These are phyloP conservation scores for Lissonota sp. DNA, from an alignment of 2,888 invertebrate species.

Conservation along the genomic window DNA sequence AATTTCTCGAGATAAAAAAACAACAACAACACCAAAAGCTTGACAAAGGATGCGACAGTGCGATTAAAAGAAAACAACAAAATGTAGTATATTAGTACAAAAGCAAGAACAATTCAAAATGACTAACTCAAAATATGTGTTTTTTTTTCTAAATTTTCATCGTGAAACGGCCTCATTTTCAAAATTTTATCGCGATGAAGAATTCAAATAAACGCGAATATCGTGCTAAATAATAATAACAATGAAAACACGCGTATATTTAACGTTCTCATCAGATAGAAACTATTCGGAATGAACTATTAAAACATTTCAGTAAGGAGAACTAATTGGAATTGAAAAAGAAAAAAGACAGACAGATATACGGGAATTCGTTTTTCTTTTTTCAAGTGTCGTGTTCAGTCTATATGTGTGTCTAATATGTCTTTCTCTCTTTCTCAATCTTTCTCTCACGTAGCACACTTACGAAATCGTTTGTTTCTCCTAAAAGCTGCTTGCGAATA, in stretches of 20 bases:
- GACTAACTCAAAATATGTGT: slow-evolving; percentile 82
- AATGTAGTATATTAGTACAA: slow-evolving; percentile 53
- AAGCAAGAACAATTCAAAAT: slow-evolving; percentile 65
- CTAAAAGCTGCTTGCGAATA: slow-evolving; percentile 83
- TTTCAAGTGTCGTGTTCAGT: slow-evolving; percentile 68
- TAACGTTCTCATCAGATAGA: neutral
- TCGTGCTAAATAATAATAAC: slow-evolving; percentile 36
- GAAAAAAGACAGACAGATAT: slow-evolving; percentile 28
- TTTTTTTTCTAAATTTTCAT: slow-evolving; percentile 55
- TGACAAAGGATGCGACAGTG: slow-evolving; percentile 37
- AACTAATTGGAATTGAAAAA: neutral
- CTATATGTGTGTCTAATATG: slow-evolving; percentile 73
- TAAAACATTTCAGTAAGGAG: neutral
- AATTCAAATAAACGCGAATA: slow-evolving; percentile 29
- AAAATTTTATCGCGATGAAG: slow-evolving; percentile 12
- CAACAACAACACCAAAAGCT: slow-evolving; percentile 29
- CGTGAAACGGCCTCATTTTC: slow-evolving; percentile 68
- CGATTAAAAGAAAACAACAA: slow-evolving; percentile 31
- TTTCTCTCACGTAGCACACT: slow-evolving; percentile 78
- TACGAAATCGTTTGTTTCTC: slow-evolving; percentile 83
- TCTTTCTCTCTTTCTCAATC: slow-evolving; percentile 37
- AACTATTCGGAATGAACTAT: too few species aligned
- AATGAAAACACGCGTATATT: slow-evolving; percentile 11
- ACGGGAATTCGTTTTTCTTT: slow-evolving; percentile 62
- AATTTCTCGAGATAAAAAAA: slow-evolving; percentile 15